phyloP scores from a whole-genome alignment of 2,888 invertebrate species.

The Lasioglossum villosulum region DNA sequence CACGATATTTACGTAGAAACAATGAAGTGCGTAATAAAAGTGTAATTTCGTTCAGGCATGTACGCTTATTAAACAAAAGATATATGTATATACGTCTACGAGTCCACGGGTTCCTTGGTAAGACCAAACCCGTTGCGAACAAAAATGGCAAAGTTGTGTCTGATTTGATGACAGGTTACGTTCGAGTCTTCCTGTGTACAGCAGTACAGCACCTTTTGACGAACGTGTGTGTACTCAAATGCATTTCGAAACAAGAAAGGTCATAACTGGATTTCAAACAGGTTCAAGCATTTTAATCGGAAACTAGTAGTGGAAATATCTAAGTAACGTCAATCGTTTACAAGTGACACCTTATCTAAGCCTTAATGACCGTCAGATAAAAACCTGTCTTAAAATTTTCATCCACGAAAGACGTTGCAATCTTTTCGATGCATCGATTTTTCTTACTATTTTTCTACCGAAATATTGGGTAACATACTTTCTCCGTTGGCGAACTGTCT shows the following conservation, averaged over 20 bases:
- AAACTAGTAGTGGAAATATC: slow-evolving; percentile 11
- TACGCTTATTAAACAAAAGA: slow-evolving; percentile 24
- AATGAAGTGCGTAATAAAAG: neutral
- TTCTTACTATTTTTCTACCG: neutral
- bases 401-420: neutral
- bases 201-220: neutral
- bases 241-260: slow-evolving; percentile 44
- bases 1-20: neutral
- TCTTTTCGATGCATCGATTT: neutral
- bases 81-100: neutral
- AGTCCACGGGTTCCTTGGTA: neutral
- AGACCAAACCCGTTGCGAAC: neutral
- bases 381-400: slow-evolving; percentile 8
- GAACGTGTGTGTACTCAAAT: slow-evolving; percentile 30
- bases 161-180: neutral
- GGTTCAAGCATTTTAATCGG: slow-evolving; percentile 43
- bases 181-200: slow-evolving; percentile 12
- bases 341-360: neutral
- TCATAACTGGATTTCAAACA: slow-evolving; percentile 42
- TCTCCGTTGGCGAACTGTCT: neutral
- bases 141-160: slow-evolving; percentile 10
- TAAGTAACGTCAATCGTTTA: slow-evolving; percentile 1
- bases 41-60: neutral
- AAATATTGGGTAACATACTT: neutral
- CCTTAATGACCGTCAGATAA: neutral